Evolutionary conservation across 2,113 vertebrate genomes (phyloP).

Genomic region (Hydrolagus affinis): DNA sequence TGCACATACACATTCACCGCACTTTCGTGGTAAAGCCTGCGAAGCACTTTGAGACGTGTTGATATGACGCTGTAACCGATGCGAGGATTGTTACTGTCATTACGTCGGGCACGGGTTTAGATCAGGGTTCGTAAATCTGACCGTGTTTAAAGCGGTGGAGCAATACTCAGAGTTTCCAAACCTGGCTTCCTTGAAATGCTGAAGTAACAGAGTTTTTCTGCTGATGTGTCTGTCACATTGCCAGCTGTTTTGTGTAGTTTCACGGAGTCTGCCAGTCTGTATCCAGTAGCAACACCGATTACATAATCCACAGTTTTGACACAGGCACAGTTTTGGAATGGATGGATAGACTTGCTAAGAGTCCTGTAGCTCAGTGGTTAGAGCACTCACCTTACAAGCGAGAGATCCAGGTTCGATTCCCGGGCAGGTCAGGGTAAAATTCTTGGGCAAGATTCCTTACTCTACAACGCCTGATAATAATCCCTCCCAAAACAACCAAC

Average conservation of each 20-base stretch:
- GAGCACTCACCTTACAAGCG: too few species aligned
- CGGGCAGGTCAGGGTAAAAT: too few species aligned
- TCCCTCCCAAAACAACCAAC: too few species aligned
- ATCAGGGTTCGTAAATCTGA: neutral
- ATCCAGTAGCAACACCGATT: neutral
- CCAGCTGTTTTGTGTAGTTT: neutral
- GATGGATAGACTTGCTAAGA: neutral
- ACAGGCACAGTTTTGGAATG: neutral
- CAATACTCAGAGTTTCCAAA: neutral
- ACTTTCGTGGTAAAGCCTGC: too few species aligned
- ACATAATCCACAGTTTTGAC: neutral
- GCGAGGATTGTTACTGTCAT: neutral
- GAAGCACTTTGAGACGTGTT: too few species aligned
- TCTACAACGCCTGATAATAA: too few species aligned
- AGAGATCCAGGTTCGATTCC: too few species aligned
- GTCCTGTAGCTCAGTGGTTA: too few species aligned
- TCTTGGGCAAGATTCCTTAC: too few species aligned
- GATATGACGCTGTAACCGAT: neutral
- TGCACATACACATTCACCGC: too few species aligned
- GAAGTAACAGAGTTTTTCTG: neutral
- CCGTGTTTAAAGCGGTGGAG: neutral
- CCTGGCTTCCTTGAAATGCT: neutral
- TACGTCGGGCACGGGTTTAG: neutral
- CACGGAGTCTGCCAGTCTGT: neutral
- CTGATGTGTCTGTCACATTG: neutral